Evolutionary conservation across 2,113 vertebrate genomes (phyloP).

Genomic region (Leptocoma aspasia): DNA sequence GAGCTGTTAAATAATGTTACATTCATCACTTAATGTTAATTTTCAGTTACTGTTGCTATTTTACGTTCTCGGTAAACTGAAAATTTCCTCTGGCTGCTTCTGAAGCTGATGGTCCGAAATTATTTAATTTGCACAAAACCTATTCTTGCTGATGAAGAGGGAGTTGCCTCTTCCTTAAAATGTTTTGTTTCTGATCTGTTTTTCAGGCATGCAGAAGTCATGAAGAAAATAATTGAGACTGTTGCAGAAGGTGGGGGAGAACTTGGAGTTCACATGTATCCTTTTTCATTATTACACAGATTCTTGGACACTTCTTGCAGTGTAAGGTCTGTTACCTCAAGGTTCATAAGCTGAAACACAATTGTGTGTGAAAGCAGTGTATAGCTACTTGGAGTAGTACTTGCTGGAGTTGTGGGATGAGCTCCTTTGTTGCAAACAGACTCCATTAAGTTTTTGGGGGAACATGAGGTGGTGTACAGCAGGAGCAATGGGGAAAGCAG

Average conservation of each 20-base stretch:
- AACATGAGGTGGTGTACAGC: rapidly evolving
- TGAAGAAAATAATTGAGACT: conserved; percentile 99
- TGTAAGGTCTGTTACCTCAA: not conserved
- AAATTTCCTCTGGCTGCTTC: not conserved
- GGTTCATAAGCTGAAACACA: not conserved
- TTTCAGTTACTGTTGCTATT: not conserved
- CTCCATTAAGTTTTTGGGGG: not conserved
- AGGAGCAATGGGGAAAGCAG: not conserved
- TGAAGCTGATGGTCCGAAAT: not conserved
- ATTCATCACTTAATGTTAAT: not conserved
- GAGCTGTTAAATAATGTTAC: not conserved
- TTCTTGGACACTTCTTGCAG: not conserved
- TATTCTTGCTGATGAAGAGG: not conserved
- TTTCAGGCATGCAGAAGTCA: conserved; percentile 95
- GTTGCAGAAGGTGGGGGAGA: conserved; percentile 98
- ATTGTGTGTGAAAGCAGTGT: not conserved
- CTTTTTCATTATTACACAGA: conserved; percentile 54
- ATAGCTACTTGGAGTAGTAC: not conserved
- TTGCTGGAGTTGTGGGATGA: not conserved
- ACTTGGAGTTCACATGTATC: conserved; percentile 99
- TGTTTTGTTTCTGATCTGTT: conserved; percentile 4
- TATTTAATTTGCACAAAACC: not conserved
- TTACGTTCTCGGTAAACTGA: not conserved
- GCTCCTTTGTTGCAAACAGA: not conserved
- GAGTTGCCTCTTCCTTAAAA: not conserved